A percentile compares a stretch with the other conserved stretches of the same genome.
phyloP scores from a whole-genome alignment of 2,888 invertebrate species.

The Ceratothoa steindachneri region DNA sequence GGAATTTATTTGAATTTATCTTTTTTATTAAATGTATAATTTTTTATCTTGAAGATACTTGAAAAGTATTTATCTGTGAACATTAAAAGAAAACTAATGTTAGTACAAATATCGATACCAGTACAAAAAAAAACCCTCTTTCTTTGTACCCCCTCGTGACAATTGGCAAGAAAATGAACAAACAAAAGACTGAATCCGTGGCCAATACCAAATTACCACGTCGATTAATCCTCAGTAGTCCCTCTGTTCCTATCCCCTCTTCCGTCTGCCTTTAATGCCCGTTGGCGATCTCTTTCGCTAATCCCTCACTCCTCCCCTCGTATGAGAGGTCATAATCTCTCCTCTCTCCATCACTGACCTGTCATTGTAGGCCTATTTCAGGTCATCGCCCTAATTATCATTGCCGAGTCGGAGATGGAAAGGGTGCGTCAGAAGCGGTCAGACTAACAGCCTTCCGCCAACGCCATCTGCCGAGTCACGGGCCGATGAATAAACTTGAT shows the following conservation, averaged over 20 bases:
- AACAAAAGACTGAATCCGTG: too few relatives aligned
- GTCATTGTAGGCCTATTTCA: constrained; percentile 13
- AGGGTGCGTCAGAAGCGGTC: not conserved
- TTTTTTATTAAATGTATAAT: too few relatives aligned
- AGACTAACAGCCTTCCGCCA: not conserved
- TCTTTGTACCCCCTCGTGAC: too few relatives aligned
- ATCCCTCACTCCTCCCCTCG: constrained; percentile 11
- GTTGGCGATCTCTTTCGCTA: not conserved
- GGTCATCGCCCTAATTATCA: constrained; percentile 10
- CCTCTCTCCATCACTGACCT: constrained; percentile 12
- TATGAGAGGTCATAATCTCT: constrained; percentile 11
- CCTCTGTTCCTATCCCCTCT: not conserved
- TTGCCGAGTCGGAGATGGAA: not conserved
- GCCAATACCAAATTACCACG: not conserved
- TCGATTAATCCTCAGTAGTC: constrained; percentile 3
- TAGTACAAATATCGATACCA: too few relatives aligned
- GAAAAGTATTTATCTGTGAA: too few relatives aligned
- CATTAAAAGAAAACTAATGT: too few relatives aligned
- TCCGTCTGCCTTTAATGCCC: constrained; percentile 1
- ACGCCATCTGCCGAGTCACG: constrained; percentile 3
- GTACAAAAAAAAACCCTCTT: too few relatives aligned
- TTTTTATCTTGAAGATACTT: too few relatives aligned
- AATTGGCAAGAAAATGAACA: too few relatives aligned
- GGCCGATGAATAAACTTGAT: constrained; percentile 11
- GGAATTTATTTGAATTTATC: too few relatives aligned